Evolutionary conservation across 1,140 invertebrate species (phyloP), one percentile per base, ranked within the genome.

Genomic region (Macrobrachium nipponense): DNA sequence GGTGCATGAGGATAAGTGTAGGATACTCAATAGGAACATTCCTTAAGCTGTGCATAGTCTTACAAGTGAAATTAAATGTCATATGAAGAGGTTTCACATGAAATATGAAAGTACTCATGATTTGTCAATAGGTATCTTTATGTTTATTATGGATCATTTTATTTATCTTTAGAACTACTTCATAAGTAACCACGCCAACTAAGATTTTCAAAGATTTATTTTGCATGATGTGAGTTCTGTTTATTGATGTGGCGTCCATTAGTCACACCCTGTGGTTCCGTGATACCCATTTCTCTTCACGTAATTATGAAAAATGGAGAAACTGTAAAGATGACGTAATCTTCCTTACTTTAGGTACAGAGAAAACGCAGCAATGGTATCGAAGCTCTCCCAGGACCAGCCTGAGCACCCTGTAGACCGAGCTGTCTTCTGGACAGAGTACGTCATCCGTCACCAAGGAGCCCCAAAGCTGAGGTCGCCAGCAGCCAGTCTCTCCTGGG

Each of bases 391-490:
- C n/a, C 18, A 60, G 27, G 82, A 84, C n/a, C 82, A 60, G n/a
- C 60, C 44, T 6, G 58, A 20, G 27, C 64, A 87, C 60, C 70
- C 82, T 3, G 36, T 75, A 75, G 85, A 87, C 43, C 27, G n/a
- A 11, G 85, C 85, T 6, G 79, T 87, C 36, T 93, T 91, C 90
- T 93, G 93, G 93, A 92, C 91, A 17, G 93, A 94, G 88, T 93
- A 92, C 89, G 91, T 93, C 17, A 90, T 93, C 59, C 89, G 92
- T 58, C 91, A 93, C 83, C 91, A 92, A 62, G 92, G 92, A n/a
- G 91, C 91, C 1, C 84, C 89, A 43, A 91, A 92, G 89, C 87
- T 93, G 10, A 92, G 90, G 89, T 91, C 91, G 8, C 89, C 91
- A 0, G 90, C 61, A 0, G 51, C 75, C 0, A 43, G 59, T 10